These are phyloP conservation scores for Diceros bicornis DNA, from an alignment of 2,797 vertebrate genomes.

Conservation along the genomic window DNA sequence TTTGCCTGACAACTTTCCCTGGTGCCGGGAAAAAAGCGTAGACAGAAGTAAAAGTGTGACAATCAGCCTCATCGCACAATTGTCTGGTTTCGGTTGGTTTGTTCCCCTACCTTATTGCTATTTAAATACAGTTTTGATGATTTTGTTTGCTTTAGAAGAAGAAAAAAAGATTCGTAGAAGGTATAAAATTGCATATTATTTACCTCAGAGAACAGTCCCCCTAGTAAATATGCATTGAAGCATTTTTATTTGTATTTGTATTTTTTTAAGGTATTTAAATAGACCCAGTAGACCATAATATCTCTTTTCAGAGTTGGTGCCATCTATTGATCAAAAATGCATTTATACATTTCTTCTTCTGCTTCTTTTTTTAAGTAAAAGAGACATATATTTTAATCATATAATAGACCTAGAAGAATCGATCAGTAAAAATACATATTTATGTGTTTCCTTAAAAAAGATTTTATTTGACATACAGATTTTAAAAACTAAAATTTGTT, in stretches of 20 bases:
- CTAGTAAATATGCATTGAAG: conserved; percentile 86
- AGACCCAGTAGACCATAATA: conserved; percentile 86
- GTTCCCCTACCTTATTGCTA: not conserved
- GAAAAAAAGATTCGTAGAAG: conserved; percentile 49
- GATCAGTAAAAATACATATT: conserved; percentile 86
- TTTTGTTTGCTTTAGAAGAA: conserved; percentile 73
- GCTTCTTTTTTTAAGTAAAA: conserved; percentile 78
- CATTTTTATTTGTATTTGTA: conserved; percentile 85
- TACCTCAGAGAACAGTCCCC: conserved; percentile 73
- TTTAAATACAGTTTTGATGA: conserved; percentile 75
- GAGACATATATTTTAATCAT: conserved; percentile 83
- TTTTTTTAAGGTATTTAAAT: conserved; percentile 84
- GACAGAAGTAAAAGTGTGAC: not conserved
- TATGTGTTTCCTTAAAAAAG: conserved; percentile 81
- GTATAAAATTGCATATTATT: conserved; percentile 78
- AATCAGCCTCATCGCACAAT: not conserved
- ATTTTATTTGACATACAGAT: conserved; percentile 64
- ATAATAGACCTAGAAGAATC: conserved; percentile 82
- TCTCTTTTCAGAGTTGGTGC: conserved; percentile 78
- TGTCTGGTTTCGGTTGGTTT: not conserved
- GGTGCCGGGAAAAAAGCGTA: not conserved
- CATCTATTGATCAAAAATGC: conserved; percentile 89
- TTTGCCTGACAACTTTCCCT: no score
- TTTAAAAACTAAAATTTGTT: conserved; percentile 66
- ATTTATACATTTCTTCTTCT: conserved; percentile 84